Percentiles rank a stretch among this genome's conserved stretches.
Conservation (phyloP, 2,113 vertebrate species). For the Chloropsis hardwickii region DNA sequence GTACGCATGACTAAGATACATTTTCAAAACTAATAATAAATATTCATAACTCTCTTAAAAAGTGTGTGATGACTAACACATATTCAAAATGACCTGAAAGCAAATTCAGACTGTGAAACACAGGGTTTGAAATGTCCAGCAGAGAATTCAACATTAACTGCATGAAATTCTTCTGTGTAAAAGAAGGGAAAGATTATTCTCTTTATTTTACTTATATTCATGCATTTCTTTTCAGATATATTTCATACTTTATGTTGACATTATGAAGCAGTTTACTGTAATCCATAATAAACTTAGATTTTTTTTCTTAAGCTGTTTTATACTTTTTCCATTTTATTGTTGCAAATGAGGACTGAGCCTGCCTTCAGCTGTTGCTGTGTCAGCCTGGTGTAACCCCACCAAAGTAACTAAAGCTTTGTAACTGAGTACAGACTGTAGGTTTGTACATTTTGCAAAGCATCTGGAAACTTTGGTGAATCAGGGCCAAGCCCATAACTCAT, state of each 20-base stretch:
- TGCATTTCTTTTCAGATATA: neutral
- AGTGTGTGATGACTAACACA: neutral
- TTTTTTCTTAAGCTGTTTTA: neutral
- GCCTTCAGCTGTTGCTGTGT: neutral
- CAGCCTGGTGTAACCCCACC: neutral
- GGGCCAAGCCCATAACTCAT: conserved; percentile 30
- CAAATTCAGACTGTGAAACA: neutral
- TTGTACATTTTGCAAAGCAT: conserved; percentile 15
- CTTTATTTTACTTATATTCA: neutral
- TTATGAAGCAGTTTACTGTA: neutral
- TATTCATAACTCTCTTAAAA: neutral
- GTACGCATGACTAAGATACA: neutral
- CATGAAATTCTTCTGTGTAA: neutral
- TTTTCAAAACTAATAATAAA: neutral
- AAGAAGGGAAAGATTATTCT: neutral
- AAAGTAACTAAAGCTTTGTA: conserved; percentile 5
- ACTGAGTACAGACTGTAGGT: neutral
- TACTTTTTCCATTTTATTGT: neutral
- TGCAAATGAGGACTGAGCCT: neutral
- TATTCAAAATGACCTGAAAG: neutral
- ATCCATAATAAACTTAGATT: neutral
- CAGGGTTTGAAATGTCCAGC: neutral
- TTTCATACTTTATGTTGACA: neutral
- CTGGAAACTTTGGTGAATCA: conserved; percentile 22
- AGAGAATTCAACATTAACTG: neutral